Percentiles rank a stretch among this genome's conserved stretches.
These are phyloP conservation scores for Heliconius ismenius DNA, from an alignment of 2,888 invertebrate species.

Conservation along the genomic window DNA sequence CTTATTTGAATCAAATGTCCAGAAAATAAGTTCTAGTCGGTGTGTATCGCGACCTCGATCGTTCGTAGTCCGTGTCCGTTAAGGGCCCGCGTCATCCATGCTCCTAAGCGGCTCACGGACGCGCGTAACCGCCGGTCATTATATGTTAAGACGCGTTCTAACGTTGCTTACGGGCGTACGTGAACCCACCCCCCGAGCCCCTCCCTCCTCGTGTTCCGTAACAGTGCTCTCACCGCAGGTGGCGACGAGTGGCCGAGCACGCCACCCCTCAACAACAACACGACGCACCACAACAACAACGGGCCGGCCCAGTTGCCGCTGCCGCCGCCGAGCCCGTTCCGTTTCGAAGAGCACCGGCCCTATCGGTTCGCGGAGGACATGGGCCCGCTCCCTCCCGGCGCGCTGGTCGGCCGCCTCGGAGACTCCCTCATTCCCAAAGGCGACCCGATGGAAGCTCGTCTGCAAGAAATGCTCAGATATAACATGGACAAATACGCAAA, in stretches of 20 bases:
- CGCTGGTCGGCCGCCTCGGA: conserved; percentile 92
- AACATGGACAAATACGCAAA: conserved; percentile 98
- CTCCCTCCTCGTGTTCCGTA: conserved; percentile 88
- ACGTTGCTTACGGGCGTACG: conserved; percentile 64
- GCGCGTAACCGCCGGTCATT: conserved; percentile 61
- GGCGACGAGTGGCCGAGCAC: conserved; percentile 78
- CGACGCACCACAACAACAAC: conserved; percentile 81
- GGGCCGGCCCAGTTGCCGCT: conserved; percentile 73
- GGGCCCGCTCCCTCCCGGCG: conserved; percentile 87
- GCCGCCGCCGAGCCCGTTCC: conserved; percentile 85
- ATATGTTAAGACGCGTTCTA: conserved; percentile 60
- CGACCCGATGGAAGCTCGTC: conserved; percentile 95
- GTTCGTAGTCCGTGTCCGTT: conserved; percentile 63
- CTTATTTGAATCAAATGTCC: conserved; percentile 29
- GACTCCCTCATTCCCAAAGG: conserved; percentile 95
- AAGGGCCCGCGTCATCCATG: conserved; percentile 59
- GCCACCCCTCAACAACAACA: conserved; percentile 81
- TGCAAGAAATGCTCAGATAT: conserved; percentile 96
- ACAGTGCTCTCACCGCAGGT: conserved; percentile 79
- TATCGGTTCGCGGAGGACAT: conserved; percentile 93
- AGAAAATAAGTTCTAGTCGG: conserved; percentile 39
- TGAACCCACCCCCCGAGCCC: conserved; percentile 52
- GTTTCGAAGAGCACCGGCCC: conserved; percentile 90
- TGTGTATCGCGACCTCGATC: conserved; percentile 34
- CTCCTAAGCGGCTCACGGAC: conserved; percentile 72